A percentile compares a stretch with the other conserved stretches of the same genome.
phyloP scores from a whole-genome alignment of 1,140 invertebrate genomes.

The Heliconius eleuchia region DNA sequence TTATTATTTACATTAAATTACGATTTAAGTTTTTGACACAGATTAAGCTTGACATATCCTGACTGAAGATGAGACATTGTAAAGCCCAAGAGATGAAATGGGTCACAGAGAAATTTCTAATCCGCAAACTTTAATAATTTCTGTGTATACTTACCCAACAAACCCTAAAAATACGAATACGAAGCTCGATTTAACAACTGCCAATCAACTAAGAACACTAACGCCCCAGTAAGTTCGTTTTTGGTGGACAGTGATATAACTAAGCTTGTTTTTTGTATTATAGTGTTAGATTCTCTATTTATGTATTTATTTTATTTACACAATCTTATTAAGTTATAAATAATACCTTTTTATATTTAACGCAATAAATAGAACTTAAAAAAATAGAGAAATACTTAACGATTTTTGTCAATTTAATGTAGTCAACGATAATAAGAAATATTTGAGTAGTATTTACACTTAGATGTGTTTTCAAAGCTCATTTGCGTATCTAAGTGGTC shows the following conservation, averaged over 20 bases:
- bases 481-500: conserved; percentile 79
- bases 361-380: neutral
- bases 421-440: conserved; percentile 4
- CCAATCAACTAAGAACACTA: conserved; percentile 2
- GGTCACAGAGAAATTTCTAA: neutral
- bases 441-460: conserved; percentile 18
- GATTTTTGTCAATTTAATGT: conserved; percentile 2
- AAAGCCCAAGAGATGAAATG: conserved; percentile 12
- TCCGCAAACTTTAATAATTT: conserved; percentile 3
- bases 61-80: neutral
- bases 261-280: neutral
- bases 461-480: conserved; percentile 65
- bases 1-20: neutral
- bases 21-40: neutral
- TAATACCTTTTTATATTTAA: neutral
- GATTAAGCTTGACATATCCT: conserved; percentile 1
- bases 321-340: neutral
- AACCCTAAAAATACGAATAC: conserved; percentile 1
- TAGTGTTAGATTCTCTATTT: neutral
- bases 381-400: neutral
- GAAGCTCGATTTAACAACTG: conserved; percentile 1
- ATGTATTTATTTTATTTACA: neutral
- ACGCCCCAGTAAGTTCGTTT: neutral
- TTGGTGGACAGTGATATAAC: neutral
- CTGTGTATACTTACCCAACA: neutral